These are phyloP conservation scores for Agapornis roseicollis DNA, from an alignment of 2,113 vertebrate genomes.

Conservation along the genomic window DNA sequence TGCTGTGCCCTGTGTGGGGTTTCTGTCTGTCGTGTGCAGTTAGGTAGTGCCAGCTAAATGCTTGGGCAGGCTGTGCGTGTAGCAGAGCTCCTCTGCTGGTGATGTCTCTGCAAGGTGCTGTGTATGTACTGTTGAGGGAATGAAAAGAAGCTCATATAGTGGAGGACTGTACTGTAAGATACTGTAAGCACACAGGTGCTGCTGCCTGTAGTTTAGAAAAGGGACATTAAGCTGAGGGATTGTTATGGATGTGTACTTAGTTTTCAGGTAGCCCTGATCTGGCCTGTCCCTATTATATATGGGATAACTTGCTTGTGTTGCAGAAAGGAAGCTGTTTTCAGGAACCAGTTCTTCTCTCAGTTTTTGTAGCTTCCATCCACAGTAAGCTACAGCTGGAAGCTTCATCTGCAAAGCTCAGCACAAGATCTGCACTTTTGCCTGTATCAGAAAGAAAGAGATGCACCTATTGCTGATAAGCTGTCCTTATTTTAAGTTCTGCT, in stretches of 20 bases:
- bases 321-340: background rate
- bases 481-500: background rate
- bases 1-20: rapidly evolving
- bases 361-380: background rate
- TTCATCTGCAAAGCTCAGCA: background rate
- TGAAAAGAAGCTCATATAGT: background rate
- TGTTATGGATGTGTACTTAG: background rate
- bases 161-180: background rate
- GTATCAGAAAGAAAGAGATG: background rate
- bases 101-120: background rate
- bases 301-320: background rate
- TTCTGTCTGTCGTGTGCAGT: background rate
- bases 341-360: background rate
- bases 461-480: background rate
- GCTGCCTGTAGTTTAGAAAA: background rate
- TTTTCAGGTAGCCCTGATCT: background rate
- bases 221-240: background rate
- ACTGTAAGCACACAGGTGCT: background rate
- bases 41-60: rapidly evolving
- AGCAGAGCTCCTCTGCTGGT: background rate
- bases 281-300: background rate
- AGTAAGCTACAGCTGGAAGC: background rate
- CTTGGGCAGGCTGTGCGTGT: background rate
- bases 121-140: background rate
- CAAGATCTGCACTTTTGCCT: background rate